Conservation (phyloP, 2,113 vertebrate genomes). For the Myrmecobius fasciatus region DNA sequence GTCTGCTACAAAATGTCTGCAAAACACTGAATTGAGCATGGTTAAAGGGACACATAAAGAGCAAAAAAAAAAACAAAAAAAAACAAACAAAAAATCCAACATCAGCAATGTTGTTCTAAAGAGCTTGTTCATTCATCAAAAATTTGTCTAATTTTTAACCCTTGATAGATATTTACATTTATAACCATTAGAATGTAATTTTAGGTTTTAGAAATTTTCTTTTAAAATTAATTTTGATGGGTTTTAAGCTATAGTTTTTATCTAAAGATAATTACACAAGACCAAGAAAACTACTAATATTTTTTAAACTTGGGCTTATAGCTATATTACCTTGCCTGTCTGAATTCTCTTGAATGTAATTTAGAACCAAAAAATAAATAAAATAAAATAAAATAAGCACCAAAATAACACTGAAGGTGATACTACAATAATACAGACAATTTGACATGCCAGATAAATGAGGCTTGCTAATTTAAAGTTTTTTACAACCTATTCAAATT, state of each 20-base stretch:
- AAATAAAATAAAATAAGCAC: not conserved
- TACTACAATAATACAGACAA: not conserved
- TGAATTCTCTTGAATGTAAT: not conserved
- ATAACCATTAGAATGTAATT: not conserved
- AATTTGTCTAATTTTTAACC: not conserved
- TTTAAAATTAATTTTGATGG: not conserved
- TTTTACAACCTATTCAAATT: constrained; percentile 32
- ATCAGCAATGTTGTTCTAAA: not conserved
- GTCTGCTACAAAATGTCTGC: not conserved
- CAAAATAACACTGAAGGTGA: not conserved
- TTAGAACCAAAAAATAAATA: not conserved
- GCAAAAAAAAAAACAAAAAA: not conserved
- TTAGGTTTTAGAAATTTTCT: not conserved
- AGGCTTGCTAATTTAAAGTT: not conserved
- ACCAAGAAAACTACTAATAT: not conserved
- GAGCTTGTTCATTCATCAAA: not conserved
- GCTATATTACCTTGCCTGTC: not conserved
- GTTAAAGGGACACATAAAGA: not conserved
- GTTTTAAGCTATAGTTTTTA: not conserved
- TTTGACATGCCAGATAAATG: not conserved
- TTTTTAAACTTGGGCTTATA: not conserved
- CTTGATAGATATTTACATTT: not conserved
- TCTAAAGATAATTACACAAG: not conserved
- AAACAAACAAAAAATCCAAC: no score
- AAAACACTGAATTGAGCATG: not conserved